These are phyloP conservation scores for Halocynthia aurantium DNA, from an alignment of 23 tunicate genomes.

Conservation along the genomic window DNA sequence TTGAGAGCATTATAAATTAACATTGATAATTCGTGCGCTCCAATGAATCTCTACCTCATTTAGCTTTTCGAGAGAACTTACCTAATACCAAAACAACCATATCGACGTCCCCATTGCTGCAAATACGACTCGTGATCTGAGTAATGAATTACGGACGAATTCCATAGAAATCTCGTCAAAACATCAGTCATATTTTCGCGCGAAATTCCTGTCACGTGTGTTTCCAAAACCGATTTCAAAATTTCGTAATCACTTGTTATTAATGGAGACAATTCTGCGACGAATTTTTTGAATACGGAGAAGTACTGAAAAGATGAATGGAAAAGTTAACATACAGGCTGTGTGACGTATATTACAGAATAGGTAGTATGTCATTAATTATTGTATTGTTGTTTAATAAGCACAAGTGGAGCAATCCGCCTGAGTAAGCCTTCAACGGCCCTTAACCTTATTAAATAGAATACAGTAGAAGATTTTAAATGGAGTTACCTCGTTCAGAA, in stretches of 20 bases:
- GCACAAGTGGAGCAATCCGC: too few relatives aligned
- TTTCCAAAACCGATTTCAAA: conserved; percentile 12
- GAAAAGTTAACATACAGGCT: background rate
- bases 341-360: background rate
- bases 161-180: conserved; percentile 55
- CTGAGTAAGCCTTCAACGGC: too few relatives aligned
- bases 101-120: conserved; percentile 43
- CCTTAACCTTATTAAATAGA: too few relatives aligned
- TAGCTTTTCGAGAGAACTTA: background rate
- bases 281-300: conserved; percentile 34
- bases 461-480: too few relatives aligned
- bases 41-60: too few relatives aligned
- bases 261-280: conserved; percentile 30
- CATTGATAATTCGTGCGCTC: too few relatives aligned
- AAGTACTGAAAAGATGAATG: conserved; percentile 55
- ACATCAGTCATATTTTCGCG: conserved; percentile 39
- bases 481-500: conserved; percentile 13
- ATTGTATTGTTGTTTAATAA: too few relatives aligned
- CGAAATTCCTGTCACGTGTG: conserved; percentile 34
- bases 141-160: conserved; percentile 48
- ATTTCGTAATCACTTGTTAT: conserved; percentile 44
- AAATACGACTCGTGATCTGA: conserved; percentile 45
- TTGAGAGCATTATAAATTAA: too few relatives aligned
- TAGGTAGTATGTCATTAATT: too few relatives aligned
- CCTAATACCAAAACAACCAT: conserved; percentile 74